These are phyloP conservation scores for Eurois occulta DNA, from an alignment of 2,888 invertebrate genomes.

Conservation along the genomic window DNA sequence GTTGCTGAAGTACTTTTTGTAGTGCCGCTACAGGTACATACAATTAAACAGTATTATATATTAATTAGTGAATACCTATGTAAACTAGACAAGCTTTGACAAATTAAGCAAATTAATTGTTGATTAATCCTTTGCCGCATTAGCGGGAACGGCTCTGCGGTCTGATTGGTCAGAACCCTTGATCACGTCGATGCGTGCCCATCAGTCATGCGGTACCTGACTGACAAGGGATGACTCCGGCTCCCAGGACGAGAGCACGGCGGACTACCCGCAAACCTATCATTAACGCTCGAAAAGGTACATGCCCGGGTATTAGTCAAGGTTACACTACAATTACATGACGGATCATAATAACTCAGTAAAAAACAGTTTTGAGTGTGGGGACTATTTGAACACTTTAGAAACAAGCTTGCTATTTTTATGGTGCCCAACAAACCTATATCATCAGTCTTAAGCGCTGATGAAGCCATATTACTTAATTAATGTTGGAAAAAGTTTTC, in stretches of 20 bases:
- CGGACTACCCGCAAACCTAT: conserved; percentile 36
- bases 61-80: conserved; percentile 58
- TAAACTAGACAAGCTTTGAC: conserved; percentile 47
- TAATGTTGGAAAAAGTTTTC: conserved; percentile 50
- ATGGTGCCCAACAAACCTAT: neutral
- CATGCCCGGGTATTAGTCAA: conserved; percentile 14
- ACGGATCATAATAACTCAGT: neutral
- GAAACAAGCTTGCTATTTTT: neutral
- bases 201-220: conserved; percentile 73
- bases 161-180: conserved; percentile 68
- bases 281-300: conserved; percentile 25
- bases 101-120: conserved; percentile 75
- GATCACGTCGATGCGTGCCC: conserved; percentile 73
- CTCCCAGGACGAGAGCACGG: conserved; percentile 39
- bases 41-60: conserved; percentile 34
- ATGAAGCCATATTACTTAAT: conserved; percentile 44
- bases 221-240: conserved; percentile 55
- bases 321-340: conserved; percentile 12
- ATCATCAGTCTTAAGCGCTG: conserved; percentile 23
- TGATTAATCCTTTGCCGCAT: conserved; percentile 72
- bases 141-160: conserved; percentile 62
- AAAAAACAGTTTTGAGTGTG: neutral
- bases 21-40: no score
- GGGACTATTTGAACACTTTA: neutral
- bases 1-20: no score